phyloP scores from a whole-genome alignment of 2,113 vertebrate genomes.

The Acrocephalus arundinaceus region DNA sequence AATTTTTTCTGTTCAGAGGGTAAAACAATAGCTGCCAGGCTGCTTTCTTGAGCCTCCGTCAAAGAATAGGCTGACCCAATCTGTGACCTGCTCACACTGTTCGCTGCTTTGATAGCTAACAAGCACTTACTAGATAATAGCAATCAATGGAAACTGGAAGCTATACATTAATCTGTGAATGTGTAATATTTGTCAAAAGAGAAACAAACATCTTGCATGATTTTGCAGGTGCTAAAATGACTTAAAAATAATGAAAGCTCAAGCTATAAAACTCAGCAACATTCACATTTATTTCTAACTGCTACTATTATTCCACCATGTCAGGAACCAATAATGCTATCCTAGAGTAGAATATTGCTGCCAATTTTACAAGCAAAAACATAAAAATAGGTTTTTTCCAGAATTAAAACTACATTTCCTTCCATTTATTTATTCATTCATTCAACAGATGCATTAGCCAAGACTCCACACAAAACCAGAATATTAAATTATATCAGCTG shows the following conservation, averaged over 20 bases:
- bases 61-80: background rate
- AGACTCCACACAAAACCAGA: slow-evolving; percentile 19
- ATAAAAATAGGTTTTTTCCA: slow-evolving; percentile 46
- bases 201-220: background rate
- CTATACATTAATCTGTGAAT: background rate
- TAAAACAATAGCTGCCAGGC: background rate
- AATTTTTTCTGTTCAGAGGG: background rate
- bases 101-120: background rate
- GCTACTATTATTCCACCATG: slow-evolving; percentile 4
- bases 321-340: slow-evolving; percentile 3
- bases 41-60: background rate
- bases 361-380: slow-evolving; percentile 47
- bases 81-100: background rate
- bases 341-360: slow-evolving; percentile 12
- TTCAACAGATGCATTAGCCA: slow-evolving; percentile 53
- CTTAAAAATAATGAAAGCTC: background rate
- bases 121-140: background rate
- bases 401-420: slow-evolving; percentile 62
- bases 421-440: slow-evolving; percentile 60
- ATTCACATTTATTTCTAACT: background rate
- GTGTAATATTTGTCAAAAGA: background rate
- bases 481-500: slow-evolving; percentile 57
- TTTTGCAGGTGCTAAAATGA: background rate
- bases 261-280: background rate
- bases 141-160: background rate